phyloP scores from a whole-genome alignment of 2,797 vertebrate genomes.

The Florisuga fusca region DNA sequence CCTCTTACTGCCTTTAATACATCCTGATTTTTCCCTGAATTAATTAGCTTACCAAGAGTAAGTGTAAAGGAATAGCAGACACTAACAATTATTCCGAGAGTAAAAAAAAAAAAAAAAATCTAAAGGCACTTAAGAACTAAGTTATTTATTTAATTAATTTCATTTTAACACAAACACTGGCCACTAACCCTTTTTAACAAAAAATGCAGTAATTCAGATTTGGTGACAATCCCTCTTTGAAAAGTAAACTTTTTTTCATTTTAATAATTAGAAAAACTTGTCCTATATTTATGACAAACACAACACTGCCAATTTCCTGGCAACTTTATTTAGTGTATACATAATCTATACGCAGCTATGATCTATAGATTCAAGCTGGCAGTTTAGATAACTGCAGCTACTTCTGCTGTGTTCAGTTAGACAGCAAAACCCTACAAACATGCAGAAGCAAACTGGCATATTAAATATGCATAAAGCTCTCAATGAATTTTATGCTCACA shows the following conservation, averaged over 20 bases:
- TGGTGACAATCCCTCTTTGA: not conserved
- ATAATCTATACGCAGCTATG: too few relatives aligned
- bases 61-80: not conserved
- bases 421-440: not conserved
- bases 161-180: not conserved
- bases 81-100: not conserved
- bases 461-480: not conserved
- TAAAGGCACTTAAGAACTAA: not conserved
- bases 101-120: not conserved
- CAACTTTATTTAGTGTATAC: not conserved
- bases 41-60: not conserved
- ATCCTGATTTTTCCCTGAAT: not conserved
- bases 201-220: not conserved
- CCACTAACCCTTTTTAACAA: not conserved
- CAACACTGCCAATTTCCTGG: not conserved
- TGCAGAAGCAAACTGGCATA: not conserved
- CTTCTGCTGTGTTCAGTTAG: not conserved
- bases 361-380: not conserved
- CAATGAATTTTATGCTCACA: not conserved
- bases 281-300: not conserved
- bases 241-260: not conserved
- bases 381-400: not conserved
- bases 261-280: not conserved
- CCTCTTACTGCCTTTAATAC: not conserved
- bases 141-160: not conserved